Conservation (phyloP, 2,888 invertebrate species). For the Callinectes sapidus region DNA sequence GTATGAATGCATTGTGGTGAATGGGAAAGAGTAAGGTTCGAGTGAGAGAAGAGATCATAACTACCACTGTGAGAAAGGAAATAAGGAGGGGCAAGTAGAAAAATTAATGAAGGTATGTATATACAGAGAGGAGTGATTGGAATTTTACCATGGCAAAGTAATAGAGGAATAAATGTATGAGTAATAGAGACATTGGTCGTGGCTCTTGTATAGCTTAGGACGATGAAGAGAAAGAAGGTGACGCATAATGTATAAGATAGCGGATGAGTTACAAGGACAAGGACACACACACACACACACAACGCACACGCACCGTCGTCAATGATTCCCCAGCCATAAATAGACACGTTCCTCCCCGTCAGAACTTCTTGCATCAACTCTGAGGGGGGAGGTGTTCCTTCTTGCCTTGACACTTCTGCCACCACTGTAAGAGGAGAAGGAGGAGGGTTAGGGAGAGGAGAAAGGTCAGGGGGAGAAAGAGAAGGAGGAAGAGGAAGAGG, state of each 20-base stretch:
- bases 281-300: neutral
- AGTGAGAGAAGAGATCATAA: neutral
- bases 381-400: neutral
- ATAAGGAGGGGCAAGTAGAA: neutral
- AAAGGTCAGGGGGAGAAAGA: neutral
- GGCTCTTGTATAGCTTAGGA: no score
- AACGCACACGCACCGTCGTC: conserved; percentile 61
- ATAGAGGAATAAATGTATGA: no score
- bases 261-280: neutral
- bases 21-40: neutral
- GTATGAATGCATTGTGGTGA: neutral
- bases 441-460: neutral
- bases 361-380: conserved; percentile 43
- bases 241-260: no score
- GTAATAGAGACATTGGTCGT: neutral
- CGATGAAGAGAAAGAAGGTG: no score
- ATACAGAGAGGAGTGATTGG: neutral
- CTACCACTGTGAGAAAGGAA: neutral
- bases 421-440: neutral
- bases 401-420: neutral
- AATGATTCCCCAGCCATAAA: conserved; percentile 63
- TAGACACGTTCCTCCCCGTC: conserved; percentile 47
- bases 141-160: no score
- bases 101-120: neutral
- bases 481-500: neutral